Evolutionary conservation across 2,888 invertebrate species (phyloP).

Genomic region (Monopis laevigella): DNA sequence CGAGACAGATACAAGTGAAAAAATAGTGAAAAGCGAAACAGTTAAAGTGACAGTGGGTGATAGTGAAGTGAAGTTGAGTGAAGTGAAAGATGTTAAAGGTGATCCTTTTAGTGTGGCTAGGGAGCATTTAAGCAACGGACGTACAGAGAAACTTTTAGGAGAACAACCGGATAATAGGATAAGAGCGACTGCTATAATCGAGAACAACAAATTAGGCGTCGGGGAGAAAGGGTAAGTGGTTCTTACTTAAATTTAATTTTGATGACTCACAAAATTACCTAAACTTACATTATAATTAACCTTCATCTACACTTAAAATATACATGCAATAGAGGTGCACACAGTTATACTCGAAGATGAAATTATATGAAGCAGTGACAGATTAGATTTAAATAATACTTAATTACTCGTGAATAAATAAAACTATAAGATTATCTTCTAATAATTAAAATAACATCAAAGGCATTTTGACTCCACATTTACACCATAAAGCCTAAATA

Average conservation of each 20-base stretch:
- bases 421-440: too few relatives aligned
- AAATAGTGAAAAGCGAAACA: conserved; percentile 28
- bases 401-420: too few relatives aligned
- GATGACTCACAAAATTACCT: too few relatives aligned
- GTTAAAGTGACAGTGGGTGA: conserved; percentile 36
- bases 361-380: too few relatives aligned
- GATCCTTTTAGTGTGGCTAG: conserved; percentile 48
- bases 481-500: too few relatives aligned
- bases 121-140: conserved; percentile 70
- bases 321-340: too few relatives aligned
- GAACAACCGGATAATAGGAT: conserved; percentile 69
- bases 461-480: too few relatives aligned
- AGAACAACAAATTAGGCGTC: conserved; percentile 67
- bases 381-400: too few relatives aligned
- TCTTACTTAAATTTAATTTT: neutral
- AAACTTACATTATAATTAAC: too few relatives aligned
- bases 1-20: conserved; percentile 54
- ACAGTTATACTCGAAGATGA: too few relatives aligned
- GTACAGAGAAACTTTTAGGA: conserved; percentile 78
- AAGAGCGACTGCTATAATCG: conserved; percentile 69
- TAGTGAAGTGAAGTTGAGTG: conserved; percentile 51
- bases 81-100: conserved; percentile 40
- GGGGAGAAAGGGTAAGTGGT: conserved; percentile 66
- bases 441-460: too few relatives aligned
- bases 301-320: too few relatives aligned